Conservation (phyloP, 1,140 invertebrate species). For the Drosophila lowei region DNA sequence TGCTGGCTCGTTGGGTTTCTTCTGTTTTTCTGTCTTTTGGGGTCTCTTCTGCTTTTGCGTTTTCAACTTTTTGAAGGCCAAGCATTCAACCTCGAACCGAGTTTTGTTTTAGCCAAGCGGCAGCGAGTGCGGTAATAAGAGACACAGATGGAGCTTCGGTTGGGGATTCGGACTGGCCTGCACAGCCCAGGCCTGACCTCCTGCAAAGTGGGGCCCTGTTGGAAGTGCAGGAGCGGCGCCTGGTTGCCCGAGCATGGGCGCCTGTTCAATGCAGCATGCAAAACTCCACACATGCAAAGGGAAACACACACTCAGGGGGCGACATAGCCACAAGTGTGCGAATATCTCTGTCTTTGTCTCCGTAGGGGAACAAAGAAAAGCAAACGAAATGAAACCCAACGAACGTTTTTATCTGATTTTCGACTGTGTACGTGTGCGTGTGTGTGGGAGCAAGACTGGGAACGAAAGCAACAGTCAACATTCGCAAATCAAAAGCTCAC, state of each 20-base stretch:
- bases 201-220: slow-evolving; percentile 29
- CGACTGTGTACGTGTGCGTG: not conserved
- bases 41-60: slow-evolving; percentile 59
- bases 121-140: too few relatives aligned
- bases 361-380: slow-evolving; percentile 58
- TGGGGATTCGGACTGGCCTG: too few relatives aligned
- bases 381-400: slow-evolving; percentile 58
- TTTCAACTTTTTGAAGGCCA: slow-evolving; percentile 76
- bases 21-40: slow-evolving; percentile 20
- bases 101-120: slow-evolving; percentile 19
- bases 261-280: slow-evolving; percentile 63
- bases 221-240: not conserved
- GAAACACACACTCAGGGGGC: not conserved
- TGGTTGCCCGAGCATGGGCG: slow-evolving; percentile 48
- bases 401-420: slow-evolving; percentile 32
- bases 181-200: slow-evolving; percentile 40
- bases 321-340: slow-evolving; percentile 47
- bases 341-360: slow-evolving; percentile 21
- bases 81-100: slow-evolving; percentile 56
- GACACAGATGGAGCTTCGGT: too few relatives aligned
- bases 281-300: slow-evolving; percentile 27
- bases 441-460: slow-evolving; percentile 21
- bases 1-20: slow-evolving; percentile 34
- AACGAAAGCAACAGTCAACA: slow-evolving; percentile 41
- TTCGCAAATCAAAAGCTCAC: slow-evolving; percentile 58